These are phyloP conservation scores for Carterocephalus palaemon DNA, from an alignment of 2,888 invertebrate species.

Conservation along the genomic window DNA sequence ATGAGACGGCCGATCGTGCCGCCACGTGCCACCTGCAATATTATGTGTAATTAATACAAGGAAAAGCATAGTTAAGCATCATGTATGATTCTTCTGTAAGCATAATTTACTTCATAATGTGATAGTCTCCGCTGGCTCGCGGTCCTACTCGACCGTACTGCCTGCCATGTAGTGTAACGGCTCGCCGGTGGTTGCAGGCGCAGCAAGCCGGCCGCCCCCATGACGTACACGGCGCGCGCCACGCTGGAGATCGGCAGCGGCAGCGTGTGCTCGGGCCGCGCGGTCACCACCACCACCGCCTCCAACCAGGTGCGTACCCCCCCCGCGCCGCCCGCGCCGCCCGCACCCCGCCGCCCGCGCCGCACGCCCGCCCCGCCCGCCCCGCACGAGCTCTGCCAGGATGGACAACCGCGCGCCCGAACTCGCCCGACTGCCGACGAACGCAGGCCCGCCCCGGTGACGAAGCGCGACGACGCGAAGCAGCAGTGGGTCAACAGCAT, in stretches of 20 bases:
- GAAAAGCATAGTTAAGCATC: too few species aligned
- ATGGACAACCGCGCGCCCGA: constrained; percentile 27
- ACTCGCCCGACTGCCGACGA: too few species aligned
- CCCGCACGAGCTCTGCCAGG: constrained; percentile 23
- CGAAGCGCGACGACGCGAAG: background rate
- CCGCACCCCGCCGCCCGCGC: constrained; percentile 23
- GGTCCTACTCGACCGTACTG: too few species aligned
- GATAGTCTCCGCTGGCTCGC: too few species aligned
- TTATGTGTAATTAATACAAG: too few species aligned
- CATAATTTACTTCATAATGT: too few species aligned
- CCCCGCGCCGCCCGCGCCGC: constrained; percentile 26
- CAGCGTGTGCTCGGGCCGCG: constrained; percentile 72
- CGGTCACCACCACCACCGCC: constrained; percentile 74
- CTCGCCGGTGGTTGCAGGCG: constrained; percentile 46
- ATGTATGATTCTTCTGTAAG: too few species aligned
- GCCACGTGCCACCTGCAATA: too few species aligned
- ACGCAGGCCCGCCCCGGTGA: too few species aligned
- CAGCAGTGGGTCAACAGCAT: constrained; percentile 16
- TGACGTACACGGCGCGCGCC: constrained; percentile 76
- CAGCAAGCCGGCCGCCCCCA: constrained; percentile 69
- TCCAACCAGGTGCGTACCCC: constrained; percentile 74
- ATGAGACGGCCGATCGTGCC: too few species aligned
- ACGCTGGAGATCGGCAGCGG: constrained; percentile 76
- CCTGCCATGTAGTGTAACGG: too few species aligned
- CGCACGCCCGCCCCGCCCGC: constrained; percentile 21